Percentiles rank a stretch among this genome's conserved stretches.
Conservation (phyloP, 64 coral and sea anemone genomes). For the Pocillopora damicornis region DNA sequence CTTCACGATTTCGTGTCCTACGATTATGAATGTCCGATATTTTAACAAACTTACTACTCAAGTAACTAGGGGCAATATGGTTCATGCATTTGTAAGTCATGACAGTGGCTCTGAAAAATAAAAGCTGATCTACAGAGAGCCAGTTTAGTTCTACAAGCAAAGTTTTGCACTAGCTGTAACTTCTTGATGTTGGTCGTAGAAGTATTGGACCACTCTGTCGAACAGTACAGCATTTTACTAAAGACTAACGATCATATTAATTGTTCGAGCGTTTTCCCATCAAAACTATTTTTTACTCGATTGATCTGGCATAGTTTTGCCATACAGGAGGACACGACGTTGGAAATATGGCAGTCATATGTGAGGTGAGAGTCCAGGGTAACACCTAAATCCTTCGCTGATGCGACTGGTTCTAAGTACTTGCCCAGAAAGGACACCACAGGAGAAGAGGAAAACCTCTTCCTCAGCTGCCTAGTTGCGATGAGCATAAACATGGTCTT, state of each 20-base stretch:
- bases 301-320: constrained; percentile 2
- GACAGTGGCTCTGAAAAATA: neutral
- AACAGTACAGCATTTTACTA: constrained; percentile 25
- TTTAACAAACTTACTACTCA: too few species aligned
- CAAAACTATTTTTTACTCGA: constrained; percentile 20
- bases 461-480: too few species aligned
- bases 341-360: neutral
- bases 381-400: too few species aligned
- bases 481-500: too few species aligned
- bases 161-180: constrained; percentile 18
- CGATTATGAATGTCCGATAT: too few species aligned
- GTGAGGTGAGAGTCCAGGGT: neutral
- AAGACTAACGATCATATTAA: constrained; percentile 2
- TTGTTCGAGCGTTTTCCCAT: neutral
- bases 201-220: constrained; percentile 17
- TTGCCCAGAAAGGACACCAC: too few species aligned
- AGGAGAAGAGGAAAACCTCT: too few species aligned
- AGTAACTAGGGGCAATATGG: too few species aligned
- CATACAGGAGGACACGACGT: neutral
- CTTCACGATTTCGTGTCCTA: too few species aligned
- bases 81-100: constrained; percentile 9
- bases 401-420: too few species aligned
- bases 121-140: neutral
- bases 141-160: constrained; percentile 25
- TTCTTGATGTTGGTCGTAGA: constrained; percentile 1